These are phyloP conservation scores for Drosophila mimica DNA, from an alignment of 2,888 invertebrate genomes.

Conservation along the genomic window DNA sequence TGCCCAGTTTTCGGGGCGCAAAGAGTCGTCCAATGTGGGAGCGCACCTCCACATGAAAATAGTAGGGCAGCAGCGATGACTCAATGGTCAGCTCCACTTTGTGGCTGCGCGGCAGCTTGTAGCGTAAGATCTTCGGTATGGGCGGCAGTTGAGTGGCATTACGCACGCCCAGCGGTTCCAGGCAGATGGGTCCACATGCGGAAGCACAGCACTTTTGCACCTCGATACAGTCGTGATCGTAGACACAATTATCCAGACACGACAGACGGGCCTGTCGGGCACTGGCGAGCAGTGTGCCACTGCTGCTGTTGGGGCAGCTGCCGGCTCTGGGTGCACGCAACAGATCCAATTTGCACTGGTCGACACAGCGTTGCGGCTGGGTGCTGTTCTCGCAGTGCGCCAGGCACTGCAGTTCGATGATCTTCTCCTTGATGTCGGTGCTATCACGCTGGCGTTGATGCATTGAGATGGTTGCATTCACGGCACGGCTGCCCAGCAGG, in stretches of 20 bases:
- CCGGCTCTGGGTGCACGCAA: constrained; percentile 79
- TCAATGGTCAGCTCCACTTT: constrained; percentile 86
- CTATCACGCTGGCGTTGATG: constrained; percentile 65
- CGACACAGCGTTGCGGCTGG: constrained; percentile 64
- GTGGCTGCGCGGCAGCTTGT: constrained; percentile 86
- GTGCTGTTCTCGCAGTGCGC: constrained; percentile 75
- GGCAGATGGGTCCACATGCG: constrained; percentile 90
- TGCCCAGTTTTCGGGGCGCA: constrained; percentile 88
- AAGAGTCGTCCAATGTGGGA: constrained; percentile 89
- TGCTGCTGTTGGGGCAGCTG: constrained; percentile 71
- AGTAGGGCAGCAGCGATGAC: constrained; percentile 77
- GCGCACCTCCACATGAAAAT: constrained; percentile 88
- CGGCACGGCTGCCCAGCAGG: constrained; percentile 44
- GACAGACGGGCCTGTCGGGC: constrained; percentile 64
- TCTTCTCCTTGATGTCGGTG: constrained; percentile 83
- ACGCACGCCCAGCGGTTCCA: constrained; percentile 86
- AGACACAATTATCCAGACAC: constrained; percentile 83
- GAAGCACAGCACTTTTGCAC: constrained; percentile 89
- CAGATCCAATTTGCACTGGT: constrained; percentile 77
- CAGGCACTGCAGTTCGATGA: constrained; percentile 82
- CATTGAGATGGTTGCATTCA: constrained; percentile 41
- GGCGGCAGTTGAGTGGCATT: constrained; percentile 87
- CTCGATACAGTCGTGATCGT: constrained; percentile 89
- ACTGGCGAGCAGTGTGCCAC: constrained; percentile 43
- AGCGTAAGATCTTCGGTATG: constrained; percentile 87